Evolutionary conservation across 2,797 vertebrate genomes (phyloP).

Genomic region (Galago senegalensis): DNA sequence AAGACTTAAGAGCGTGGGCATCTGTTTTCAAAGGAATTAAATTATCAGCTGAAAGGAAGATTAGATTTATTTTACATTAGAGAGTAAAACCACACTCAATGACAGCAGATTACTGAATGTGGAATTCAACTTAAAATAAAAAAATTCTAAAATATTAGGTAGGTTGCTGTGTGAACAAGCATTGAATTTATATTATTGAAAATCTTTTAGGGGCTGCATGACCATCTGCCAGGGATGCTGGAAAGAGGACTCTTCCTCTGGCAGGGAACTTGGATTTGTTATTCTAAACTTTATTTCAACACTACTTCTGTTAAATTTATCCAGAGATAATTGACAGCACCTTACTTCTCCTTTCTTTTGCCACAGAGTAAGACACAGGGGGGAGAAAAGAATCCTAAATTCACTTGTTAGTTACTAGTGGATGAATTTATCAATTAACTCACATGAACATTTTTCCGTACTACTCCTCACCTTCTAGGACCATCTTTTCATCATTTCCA

Average conservation of each 20-base stretch:
- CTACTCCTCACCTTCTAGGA: not conserved
- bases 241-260: not conserved
- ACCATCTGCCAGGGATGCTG: not conserved
- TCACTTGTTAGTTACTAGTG: not conserved
- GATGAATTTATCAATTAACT: not conserved
- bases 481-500: not conserved
- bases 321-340: not conserved
- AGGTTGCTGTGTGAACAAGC: not conserved
- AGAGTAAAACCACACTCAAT: not conserved
- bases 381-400: not conserved
- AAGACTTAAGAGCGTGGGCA: not conserved
- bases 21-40: not conserved
- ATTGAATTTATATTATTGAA: not conserved
- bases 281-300: not conserved
- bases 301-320: not conserved
- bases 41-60: not conserved
- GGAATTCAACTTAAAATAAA: not conserved
- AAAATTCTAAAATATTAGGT: not conserved
- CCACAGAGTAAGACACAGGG: not conserved
- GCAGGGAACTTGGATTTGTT: not conserved
- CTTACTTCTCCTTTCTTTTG: not conserved
- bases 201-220: not conserved
- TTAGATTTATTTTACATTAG: constrained; percentile 14
- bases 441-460: not conserved
- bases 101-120: not conserved